A percentile compares a stretch with the other conserved stretches of the same genome.
phyloP scores from a whole-genome alignment of 2,888 invertebrate species.

The Eurytoma californica region DNA sequence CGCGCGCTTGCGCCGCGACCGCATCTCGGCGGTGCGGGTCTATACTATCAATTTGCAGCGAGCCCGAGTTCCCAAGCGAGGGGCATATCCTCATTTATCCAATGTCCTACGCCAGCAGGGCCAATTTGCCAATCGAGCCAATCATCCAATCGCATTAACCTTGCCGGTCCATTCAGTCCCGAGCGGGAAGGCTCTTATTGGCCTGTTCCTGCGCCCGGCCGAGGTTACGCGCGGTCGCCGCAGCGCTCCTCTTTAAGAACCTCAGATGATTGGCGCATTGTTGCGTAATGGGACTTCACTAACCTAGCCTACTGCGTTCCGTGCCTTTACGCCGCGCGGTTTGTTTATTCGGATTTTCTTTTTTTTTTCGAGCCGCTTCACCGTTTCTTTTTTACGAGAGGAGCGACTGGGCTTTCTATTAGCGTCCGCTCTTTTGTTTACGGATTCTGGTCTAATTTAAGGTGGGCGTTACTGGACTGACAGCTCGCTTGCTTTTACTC shows the following conservation, averaged over 20 bases:
- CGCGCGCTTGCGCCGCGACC: too few relatives aligned
- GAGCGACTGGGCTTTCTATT: not conserved
- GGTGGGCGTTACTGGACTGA: slow-evolving; percentile 11
- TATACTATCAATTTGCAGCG: slow-evolving; percentile 38
- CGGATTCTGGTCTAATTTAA: slow-evolving; percentile 33
- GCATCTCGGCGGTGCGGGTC: not conserved
- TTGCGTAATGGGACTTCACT: slow-evolving; percentile 17
- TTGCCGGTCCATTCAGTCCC: slow-evolving; percentile 68
- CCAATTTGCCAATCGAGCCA: slow-evolving; percentile 74
- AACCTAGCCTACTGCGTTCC: not conserved
- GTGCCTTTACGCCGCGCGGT: not conserved
- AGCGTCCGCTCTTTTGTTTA: slow-evolving; percentile 21
- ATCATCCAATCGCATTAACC: slow-evolving; percentile 74
- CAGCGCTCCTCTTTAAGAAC: slow-evolving; percentile 19
- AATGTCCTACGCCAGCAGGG: slow-evolving; percentile 67
- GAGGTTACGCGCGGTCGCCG: slow-evolving; percentile 44
- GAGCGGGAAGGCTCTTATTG: slow-evolving; percentile 61
- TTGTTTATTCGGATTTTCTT: not conserved
- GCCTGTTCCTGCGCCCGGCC: slow-evolving; percentile 65
- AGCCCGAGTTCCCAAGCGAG: slow-evolving; percentile 32
- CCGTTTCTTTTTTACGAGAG: not conserved
- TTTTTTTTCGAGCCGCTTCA: not conserved
- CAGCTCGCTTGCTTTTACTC: slow-evolving; percentile 22
- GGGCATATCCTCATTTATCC: slow-evolving; percentile 74
- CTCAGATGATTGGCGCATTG: slow-evolving; percentile 22